Evolutionary conservation across 2,888 invertebrate genomes (phyloP).

Genomic region (Nemoura dubitans): DNA sequence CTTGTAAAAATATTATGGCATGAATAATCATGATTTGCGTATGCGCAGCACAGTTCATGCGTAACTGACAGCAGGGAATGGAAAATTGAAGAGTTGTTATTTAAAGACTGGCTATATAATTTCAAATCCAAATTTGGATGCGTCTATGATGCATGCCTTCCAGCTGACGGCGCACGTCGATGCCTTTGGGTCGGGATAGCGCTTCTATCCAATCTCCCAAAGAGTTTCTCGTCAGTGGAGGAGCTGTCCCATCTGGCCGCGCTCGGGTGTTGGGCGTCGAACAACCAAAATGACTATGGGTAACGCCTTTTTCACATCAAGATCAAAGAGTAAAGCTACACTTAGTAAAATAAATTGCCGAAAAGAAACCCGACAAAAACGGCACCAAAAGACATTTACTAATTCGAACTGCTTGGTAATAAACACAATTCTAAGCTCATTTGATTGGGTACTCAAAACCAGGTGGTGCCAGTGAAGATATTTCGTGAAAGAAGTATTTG

Average conservation of each 20-base stretch:
- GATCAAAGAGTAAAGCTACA: background rate
- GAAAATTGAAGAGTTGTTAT: constrained; percentile 1
- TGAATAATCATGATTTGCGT: background rate
- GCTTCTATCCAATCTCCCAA: background rate
- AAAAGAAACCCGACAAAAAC: background rate
- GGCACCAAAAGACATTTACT: background rate
- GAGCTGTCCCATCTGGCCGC: background rate
- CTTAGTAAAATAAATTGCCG: constrained; percentile 12
- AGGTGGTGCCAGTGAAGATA: background rate
- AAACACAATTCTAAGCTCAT: background rate
- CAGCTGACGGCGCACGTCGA: background rate
- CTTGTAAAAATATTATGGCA: background rate
- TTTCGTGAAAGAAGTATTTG: background rate
- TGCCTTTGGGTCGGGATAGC: background rate
- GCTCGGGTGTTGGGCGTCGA: background rate
- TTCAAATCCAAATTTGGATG: background rate
- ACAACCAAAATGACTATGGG: background rate
- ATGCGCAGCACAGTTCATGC: background rate
- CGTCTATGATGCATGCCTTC: background rate
- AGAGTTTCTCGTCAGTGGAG: background rate
- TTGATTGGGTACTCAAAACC: background rate
- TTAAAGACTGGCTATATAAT: background rate
- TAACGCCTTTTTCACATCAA: background rate
- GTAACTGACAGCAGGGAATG: background rate
- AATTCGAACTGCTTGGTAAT: background rate